Evolutionary conservation across 92 coral and sea anemone genomes (phyloP), one percentile per base, ranked within the genome.

Genomic region (Anthopleura xanthogrammica): DNA sequence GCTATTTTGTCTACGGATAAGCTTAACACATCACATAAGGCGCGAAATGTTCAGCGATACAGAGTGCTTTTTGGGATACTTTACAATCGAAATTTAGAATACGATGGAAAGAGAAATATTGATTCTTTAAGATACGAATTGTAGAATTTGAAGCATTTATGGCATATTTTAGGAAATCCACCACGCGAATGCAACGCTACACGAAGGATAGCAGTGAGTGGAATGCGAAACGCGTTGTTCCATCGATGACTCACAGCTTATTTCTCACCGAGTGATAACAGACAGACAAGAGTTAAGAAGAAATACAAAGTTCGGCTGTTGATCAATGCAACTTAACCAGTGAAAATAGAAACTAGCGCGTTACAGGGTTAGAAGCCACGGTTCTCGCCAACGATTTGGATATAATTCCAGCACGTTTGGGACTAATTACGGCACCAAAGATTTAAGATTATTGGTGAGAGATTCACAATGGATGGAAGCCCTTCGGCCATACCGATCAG

Each of bases 211-310:
- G 40, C 9, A 29, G 40, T 29, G 7, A 7, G 11, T n/a, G 86
- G 86, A 83, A 83, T 83, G 36, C 56, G 78, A 73, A 60, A 79
- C 86, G 86, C 86, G 80, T 73, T 46, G 24, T 7, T 41, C 54
- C 56, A 58, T 68, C 64, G 79, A 83, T 83, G 86, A 83, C 70
- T 83, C 86, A 83, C 80, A 71, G 36, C 78, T 52, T 24, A 42
- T 50, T 13, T n/a, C 58, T 29, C 24, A 83, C 41, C 50, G 72
- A 83, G 86, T 75, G 86, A 75, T 75, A 73, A 83, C 86, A 83
- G 86, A 81, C 77, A 71, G 56, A 17, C 84, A 70, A 20, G 80
- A 55, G 10, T 64, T 41, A 70, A 66, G 77, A 42, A 81, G 78
- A 50, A 81, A 70, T 60, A 24, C 77, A 62, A 64, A 54, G 46